A percentile compares a stretch with the other conserved stretches of the same genome.
Evolutionary conservation across 2,888 invertebrate genomes (phyloP).

Genomic region (Clusia tigrina): DNA sequence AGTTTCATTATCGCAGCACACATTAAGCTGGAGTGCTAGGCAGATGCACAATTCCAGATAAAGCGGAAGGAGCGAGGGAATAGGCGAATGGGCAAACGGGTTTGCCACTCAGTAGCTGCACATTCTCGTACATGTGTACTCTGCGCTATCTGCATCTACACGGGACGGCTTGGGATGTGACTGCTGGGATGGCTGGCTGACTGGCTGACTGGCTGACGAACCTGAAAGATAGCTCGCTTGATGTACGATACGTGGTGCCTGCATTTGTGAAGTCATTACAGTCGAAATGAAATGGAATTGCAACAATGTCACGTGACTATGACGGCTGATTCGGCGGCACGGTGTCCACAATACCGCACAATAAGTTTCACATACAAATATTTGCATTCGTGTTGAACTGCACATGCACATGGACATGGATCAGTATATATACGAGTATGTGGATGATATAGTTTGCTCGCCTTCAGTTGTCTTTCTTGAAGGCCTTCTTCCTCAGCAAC

Average conservation of each 20-base stretch:
- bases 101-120: too few species aligned
- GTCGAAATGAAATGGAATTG: slow-evolving; percentile 12
- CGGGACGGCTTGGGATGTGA: background rate
- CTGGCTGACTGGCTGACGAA: background rate
- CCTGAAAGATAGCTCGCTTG: background rate
- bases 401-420: too few species aligned
- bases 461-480: too few species aligned
- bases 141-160: too few species aligned
- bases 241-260: slow-evolving; percentile 29
- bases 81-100: background rate
- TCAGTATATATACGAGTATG: too few species aligned
- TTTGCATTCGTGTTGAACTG: too few species aligned
- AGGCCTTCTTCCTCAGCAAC: too few species aligned
- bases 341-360: too few species aligned
- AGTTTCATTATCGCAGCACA: background rate
- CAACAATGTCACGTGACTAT: slow-evolving; percentile 7
- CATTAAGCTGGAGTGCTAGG: background rate
- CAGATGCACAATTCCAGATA: slow-evolving; percentile 8
- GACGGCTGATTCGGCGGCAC: background rate
- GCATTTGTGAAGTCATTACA: slow-evolving; percentile 19
- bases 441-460: too few species aligned
- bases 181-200: background rate
- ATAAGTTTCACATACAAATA: too few species aligned
- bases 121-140: too few species aligned
- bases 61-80: too few species aligned